These are phyloP conservation scores for Synergus umbraculus DNA, from an alignment of 2,888 invertebrate genomes.

Conservation along the genomic window DNA sequence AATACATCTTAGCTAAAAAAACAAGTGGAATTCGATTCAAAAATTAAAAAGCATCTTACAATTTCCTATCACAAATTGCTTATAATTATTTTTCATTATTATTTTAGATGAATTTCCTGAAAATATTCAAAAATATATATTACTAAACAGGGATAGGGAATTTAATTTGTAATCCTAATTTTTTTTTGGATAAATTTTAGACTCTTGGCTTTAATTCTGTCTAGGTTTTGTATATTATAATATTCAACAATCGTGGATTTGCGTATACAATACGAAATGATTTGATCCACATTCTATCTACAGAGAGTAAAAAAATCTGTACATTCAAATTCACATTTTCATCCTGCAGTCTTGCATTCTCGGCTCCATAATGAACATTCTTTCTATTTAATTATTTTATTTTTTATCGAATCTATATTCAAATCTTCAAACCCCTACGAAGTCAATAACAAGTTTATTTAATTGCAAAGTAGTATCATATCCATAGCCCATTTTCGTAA, in stretches of 20 bases:
- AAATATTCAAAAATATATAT: no score
- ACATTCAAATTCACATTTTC: slow-evolving; percentile 50
- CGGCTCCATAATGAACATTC: neutral
- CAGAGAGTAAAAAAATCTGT: slow-evolving; percentile 64
- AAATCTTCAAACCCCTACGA: neutral
- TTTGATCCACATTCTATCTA: slow-evolving; percentile 48
- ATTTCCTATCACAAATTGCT: neutral
- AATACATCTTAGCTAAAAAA: slow-evolving; percentile 53
- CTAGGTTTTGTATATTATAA: slow-evolving; percentile 47
- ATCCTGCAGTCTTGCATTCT: slow-evolving; percentile 33
- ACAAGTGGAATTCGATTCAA: slow-evolving; percentile 32
- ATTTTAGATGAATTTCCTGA: neutral
- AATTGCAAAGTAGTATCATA: neutral
- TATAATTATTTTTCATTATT: neutral
- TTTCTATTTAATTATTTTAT: neutral
- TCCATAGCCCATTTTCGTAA: neutral
- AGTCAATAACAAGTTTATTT: neutral
- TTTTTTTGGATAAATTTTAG: neutral
- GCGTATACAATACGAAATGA: slow-evolving; percentile 44
- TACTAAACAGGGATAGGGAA: no score
- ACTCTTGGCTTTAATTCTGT: neutral
- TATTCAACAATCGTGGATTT: slow-evolving; percentile 48
- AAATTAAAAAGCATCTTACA: neutral
- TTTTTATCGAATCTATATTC: neutral
- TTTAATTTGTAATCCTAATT: no score